Evolutionary conservation across 2,113 vertebrate species (phyloP), one percentile per base, ranked within the genome.

Genomic region (Carassius auratus): DNA sequence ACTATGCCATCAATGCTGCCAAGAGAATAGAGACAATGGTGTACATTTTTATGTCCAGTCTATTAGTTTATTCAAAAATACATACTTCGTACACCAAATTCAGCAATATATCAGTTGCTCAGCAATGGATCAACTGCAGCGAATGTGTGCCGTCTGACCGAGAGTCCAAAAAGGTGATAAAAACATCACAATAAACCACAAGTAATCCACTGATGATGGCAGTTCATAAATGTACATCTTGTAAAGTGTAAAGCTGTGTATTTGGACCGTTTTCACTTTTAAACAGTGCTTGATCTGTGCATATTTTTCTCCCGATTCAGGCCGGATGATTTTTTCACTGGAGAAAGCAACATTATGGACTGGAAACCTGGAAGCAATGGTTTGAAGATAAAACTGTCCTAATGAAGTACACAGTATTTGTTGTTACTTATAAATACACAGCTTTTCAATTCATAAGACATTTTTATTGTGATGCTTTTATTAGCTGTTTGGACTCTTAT

Each of bases 1-100:
- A 98, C 92, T 90, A 99, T 92, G 17, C 98, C 98, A 85, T 98
- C 96, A 7, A 99, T 96, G 84, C 98, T 99, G 45, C 23, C 30
- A 78, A 23, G 45, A 57, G 3, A 76, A 76, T 1, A 55, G 50
- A 7, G 13, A 50, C 42, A 14, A 33, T 33, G 0, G n/a, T 19
- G 15, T 33, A 33, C 0, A 15, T 8, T 55, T 19, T 52, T 71
- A 21, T 42, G 36, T 71, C 8, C 17, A 71, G 7, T 9, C 15
- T 9, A 38, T 69, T 9, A 21, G 15, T 69, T 38, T 69, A 21
- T 68, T 8, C 2, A 36, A 55, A 55, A 17, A 17, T 17, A 55
- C 2, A 55, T 55, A 1, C 52, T 55, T 19, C 17, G 5, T 55
- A 2, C 26, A 68, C 0, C 26, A 55, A 8, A 59, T 59, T 59